Evolutionary conservation across 1,140 invertebrate genomes (phyloP), one percentile per base, ranked within the genome.

Genomic region (Dryas iulia): DNA sequence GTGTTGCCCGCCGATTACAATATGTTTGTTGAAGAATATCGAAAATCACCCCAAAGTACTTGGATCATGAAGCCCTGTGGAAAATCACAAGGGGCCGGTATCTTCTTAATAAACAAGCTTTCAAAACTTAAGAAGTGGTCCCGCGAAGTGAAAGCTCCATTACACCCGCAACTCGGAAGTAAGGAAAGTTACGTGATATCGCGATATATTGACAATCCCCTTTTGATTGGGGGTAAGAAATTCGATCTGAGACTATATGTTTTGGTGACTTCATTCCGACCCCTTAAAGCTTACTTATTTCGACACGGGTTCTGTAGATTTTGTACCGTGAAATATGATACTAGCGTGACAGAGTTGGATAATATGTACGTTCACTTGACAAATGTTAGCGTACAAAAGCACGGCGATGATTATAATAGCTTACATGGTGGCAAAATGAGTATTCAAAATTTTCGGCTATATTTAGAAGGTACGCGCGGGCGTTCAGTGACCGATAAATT

Each of bases 1-100:
- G 97, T 98, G 60, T 91, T 99, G 69, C 98, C 98, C 0, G 97
- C 97, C 66, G 96, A 99, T 89, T 98, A 98, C 82, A 98, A 98
- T 82, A 96, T 98, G 94, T 99, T 99, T 92, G 97, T 98, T n/a
- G n/a, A n/a, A n/a, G n/a, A n/a, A n/a, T n/a, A n/a, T n/a, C n/a
- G n/a, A n/a, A n/a, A n/a, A n/a, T n/a, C n/a, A n/a, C n/a, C n/a
- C n/a, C n/a, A n/a, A n/a, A n/a, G n/a, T n/a, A n/a, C n/a, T n/a
- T n/a, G n/a, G n/a, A n/a, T n/a, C n/a, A n/a, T n/a, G n/a, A n/a
- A n/a, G n/a, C n/a, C n/a, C n/a, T n/a, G n/a, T 0, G 97, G 97
- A 5, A 96, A 97, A 84, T 97, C 96, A 11, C 97, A 97, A 86
- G 96, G 96, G 0, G 94, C 95, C 8, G 96, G 96, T 3, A 97